Evolutionary conservation across 2,888 invertebrate genomes (phyloP), one percentile per base, ranked within the genome.

Genomic region (Eupsilia transversa): DNA sequence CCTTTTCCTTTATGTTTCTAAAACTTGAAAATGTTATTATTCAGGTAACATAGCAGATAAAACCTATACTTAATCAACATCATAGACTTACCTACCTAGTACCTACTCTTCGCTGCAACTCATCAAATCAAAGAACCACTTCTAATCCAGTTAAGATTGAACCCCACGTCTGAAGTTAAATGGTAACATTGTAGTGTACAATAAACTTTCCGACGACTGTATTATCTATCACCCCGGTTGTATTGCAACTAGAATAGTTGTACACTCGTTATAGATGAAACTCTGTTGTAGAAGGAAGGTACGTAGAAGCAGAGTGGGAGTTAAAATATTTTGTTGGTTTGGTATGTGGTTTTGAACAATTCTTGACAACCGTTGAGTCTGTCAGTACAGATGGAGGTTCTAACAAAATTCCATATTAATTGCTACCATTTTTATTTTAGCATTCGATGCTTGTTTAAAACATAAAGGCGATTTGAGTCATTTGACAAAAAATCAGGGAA

Each of bases 171-270:
- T 74, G 35, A 46, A 46, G 33, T 54, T 38, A 46, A 61, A 43
- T n/a, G 23, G 10, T 74, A 66, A 84, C 84, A 80, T 69, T 70
- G 83, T 85, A 60, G 61, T 30, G 70, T 60, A 46, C 67, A 68
- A 73, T 82, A 82, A 73, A 85, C 57, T 73, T 10, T 33, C 20
- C 14, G 59, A 60, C 49, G 66, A 56, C 20, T 56, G n/a, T 10
- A 17, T 49, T n/a, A 68, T 65, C 61, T 59, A 69, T 41, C 38
- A 66, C 41, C 64, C 65, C 49, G 10, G n/a, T 17, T 59, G 38
- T 41, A 67, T 60, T 65, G 52, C 65, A 67, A 71, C 52, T 60
- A 43, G 56, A 73, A 59, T 41, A 20, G 41, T 46, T 38, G 23
- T n/a, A n/a, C 5, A 33, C 41, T 46, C 3, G 27, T 52, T 30